A percentile compares a stretch with the other conserved stretches of the same genome.
These are phyloP conservation scores for Diabrotica virgifera DNA, from an alignment of 1,140 invertebrate genomes.

Conservation along the genomic window DNA sequence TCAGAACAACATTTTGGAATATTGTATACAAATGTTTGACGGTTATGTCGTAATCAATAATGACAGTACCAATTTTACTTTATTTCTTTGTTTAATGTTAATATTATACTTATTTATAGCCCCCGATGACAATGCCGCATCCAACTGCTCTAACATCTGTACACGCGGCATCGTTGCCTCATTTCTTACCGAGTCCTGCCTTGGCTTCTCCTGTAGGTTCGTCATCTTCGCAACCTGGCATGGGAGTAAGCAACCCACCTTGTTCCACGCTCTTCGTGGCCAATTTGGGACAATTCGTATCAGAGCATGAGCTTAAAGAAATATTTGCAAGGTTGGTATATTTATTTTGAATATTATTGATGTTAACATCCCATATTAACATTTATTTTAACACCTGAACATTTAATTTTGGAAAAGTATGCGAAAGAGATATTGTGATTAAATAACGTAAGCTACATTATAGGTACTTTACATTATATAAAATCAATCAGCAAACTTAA, in stretches of 20 bases:
- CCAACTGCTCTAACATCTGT: slow-evolving; percentile 76
- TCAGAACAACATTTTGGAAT: no score
- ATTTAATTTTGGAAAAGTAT: no score
- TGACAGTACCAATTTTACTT: no score
- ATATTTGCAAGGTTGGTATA: slow-evolving; percentile 89
- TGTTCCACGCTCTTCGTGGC: slow-evolving; percentile 98
- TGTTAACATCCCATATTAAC: no score
- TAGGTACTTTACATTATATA: no score
- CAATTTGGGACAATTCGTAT: slow-evolving; percentile 93
- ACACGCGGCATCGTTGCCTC: slow-evolving; percentile 68
- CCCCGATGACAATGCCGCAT: slow-evolving; percentile 72
- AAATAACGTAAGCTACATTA: no score
- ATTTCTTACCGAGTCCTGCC: slow-evolving; percentile 78
- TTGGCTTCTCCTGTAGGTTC: slow-evolving; percentile 84
- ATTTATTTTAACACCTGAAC: no score
- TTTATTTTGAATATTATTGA: no score
- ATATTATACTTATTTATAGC: slow-evolving; percentile 48
- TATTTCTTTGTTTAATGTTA: neutral
- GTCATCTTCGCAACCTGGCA: slow-evolving; percentile 67
- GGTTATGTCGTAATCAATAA: no score
- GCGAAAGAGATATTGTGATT: no score
- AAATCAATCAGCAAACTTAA: no score
- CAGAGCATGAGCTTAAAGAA: slow-evolving; percentile 95
- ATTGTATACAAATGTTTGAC: no score
- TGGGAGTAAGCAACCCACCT: slow-evolving; percentile 68